Percentiles rank a stretch among this genome's conserved stretches.
Evolutionary conservation across 2,113 vertebrate genomes (phyloP).

Genomic region (Sitta europaea): DNA sequence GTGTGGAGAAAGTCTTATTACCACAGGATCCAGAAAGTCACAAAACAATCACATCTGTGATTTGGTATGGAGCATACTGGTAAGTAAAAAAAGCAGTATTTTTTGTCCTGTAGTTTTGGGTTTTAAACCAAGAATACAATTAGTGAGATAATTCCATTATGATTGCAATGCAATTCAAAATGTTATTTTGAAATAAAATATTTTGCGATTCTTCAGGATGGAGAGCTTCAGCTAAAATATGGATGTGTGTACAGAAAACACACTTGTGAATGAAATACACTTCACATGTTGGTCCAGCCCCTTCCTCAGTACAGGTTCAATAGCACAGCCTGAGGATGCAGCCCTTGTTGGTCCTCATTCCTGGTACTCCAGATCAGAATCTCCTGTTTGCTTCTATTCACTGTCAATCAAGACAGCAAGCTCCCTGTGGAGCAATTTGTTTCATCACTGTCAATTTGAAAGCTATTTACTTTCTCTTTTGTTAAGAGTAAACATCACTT

Average conservation of each 20-base stretch:
- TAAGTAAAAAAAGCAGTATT: neutral
- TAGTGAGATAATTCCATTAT: neutral
- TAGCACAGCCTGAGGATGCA: neutral
- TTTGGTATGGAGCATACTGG: neutral
- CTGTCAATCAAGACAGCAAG: neutral
- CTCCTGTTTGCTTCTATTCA: neutral
- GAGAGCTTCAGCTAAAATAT: neutral
- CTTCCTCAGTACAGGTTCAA: neutral
- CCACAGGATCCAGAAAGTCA: neutral
- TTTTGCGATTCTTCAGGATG: neutral
- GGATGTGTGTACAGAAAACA: fast-evolving
- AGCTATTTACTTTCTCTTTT: neutral
- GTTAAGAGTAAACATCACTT: neutral
- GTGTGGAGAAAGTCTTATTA: neutral
- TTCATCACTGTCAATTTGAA: neutral
- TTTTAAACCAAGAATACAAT: neutral
- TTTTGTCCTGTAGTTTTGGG: neutral
- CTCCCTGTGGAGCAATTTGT: neutral
- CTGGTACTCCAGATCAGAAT: neutral
- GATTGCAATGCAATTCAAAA: neutral
- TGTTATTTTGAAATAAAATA: neutral
- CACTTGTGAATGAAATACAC: fast-evolving
- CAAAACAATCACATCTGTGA: neutral
- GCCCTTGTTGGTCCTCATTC: neutral
- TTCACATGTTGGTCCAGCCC: neutral